These are phyloP conservation scores for Dysmachus trigonus DNA, from an alignment of 2,888 invertebrate species.

Conservation along the genomic window DNA sequence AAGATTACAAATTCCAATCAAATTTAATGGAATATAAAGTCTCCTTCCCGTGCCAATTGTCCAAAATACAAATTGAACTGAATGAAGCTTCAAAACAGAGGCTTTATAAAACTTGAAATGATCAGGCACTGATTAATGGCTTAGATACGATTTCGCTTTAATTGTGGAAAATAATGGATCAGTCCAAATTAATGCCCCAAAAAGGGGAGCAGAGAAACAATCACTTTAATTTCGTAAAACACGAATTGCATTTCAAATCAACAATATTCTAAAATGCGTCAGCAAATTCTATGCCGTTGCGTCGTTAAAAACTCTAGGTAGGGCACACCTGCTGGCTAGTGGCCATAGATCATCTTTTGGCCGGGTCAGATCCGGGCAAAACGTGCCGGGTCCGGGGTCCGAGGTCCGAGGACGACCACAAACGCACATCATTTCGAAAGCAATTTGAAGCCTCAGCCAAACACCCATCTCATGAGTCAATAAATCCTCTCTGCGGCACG, in stretches of 20 bases:
- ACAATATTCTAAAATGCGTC: background rate
- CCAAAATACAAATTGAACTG: no score
- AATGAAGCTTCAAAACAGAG: background rate
- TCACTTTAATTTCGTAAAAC: background rate
- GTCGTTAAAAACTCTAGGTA: background rate
- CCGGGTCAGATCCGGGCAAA: background rate
- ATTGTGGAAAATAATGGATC: background rate
- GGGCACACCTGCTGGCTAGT: background rate
- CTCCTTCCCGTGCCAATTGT: no score
- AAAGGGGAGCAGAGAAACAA: background rate
- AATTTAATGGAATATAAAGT: no score
- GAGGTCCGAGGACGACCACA: no score
- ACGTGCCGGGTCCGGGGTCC: background rate
- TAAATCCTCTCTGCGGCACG: constrained; percentile 21
- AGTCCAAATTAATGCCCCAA: background rate
- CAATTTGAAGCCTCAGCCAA: constrained; percentile 18
- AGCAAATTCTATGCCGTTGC: background rate
- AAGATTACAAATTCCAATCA: no score
- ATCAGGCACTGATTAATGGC: background rate
- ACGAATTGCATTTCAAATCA: background rate
- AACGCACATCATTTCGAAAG: background rate
- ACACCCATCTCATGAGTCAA: constrained; percentile 26
- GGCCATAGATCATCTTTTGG: background rate
- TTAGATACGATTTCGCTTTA: background rate
- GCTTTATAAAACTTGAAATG: background rate